A percentile compares a stretch with the other conserved stretches of the same genome.
These are phyloP conservation scores for Pelobates fuscus DNA, from an alignment of 2,113 vertebrate genomes.

Conservation along the genomic window DNA sequence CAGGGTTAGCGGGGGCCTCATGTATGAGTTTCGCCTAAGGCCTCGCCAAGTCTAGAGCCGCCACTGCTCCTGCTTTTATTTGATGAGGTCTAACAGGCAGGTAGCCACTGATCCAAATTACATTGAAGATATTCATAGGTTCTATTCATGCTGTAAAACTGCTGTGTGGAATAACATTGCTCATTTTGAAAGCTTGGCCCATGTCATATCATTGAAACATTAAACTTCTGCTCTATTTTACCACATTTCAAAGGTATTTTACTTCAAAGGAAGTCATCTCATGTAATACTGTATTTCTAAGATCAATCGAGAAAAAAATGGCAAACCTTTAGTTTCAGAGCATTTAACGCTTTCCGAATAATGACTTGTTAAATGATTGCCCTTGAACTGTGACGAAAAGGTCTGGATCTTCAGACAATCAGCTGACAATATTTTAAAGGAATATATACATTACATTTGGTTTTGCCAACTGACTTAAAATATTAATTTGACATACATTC, in stretches of 20 bases:
- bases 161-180: neutral
- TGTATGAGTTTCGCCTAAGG: too few species aligned
- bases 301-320: too few species aligned
- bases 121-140: neutral
- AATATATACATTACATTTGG: too few species aligned
- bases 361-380: neutral
- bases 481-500: too few species aligned
- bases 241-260: conserved; percentile 1
- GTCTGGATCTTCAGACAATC: too few species aligned
- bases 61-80: neutral
- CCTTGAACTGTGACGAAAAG: neutral
- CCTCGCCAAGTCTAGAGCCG: too few species aligned
- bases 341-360: too few species aligned
- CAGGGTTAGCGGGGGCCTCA: too few species aligned
- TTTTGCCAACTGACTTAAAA: too few species aligned
- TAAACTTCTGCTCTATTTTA: neutral
- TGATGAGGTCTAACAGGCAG: neutral
- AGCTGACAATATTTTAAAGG: too few species aligned
- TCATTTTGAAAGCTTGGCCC: neutral
- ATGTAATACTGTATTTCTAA: neutral
- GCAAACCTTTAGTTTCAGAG: too few species aligned
- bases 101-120: neutral
- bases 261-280: neutral
- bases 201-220: neutral
- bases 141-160: conserved; percentile 1